A percentile compares a stretch with the other conserved stretches of the same genome.
Evolutionary conservation across 2,888 invertebrate species (phyloP).

Genomic region (Dryomyza anilis): DNA sequence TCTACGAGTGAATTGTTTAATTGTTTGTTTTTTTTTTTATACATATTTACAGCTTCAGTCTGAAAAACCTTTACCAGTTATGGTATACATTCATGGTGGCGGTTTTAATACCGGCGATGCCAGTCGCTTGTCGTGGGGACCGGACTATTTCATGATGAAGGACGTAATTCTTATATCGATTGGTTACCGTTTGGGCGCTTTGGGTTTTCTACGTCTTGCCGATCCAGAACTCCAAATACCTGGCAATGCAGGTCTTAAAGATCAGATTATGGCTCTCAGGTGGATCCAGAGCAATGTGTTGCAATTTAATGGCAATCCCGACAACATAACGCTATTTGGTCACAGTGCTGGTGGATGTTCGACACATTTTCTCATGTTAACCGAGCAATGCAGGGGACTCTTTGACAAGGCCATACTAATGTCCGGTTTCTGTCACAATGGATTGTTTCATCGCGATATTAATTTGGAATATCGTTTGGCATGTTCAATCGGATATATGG

Average conservation of each 20-base stretch:
- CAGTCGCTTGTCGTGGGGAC: conserved; percentile 47
- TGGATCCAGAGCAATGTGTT: conserved; percentile 62
- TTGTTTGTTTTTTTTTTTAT: too few species aligned
- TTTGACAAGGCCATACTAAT: conserved; percentile 54
- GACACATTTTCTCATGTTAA: conserved; percentile 58
- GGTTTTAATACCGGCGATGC: conserved; percentile 56
- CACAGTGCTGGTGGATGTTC: conserved; percentile 62
- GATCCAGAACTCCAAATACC: conserved; percentile 62
- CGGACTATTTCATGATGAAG: conserved; percentile 58
- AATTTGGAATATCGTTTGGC: conserved; percentile 45
- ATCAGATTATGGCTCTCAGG: conserved; percentile 62
- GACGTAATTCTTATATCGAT: conserved; percentile 59
- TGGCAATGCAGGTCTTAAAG: conserved; percentile 64
- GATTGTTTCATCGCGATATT: conserved; percentile 20
- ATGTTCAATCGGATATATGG: conserved; percentile 48
- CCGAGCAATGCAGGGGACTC: conserved; percentile 58
- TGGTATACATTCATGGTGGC: conserved; percentile 62
- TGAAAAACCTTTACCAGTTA: conserved; percentile 42
- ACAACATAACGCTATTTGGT: conserved; percentile 63
- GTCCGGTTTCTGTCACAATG: conserved; percentile 47
- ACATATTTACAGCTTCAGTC: conserved; percentile 11
- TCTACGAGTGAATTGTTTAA: too few species aligned
- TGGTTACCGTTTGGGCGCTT: conserved; percentile 61
- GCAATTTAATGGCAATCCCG: conserved; percentile 62
- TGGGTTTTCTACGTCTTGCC: conserved; percentile 62